phyloP scores from a whole-genome alignment of 2,113 vertebrate genomes.

The Ceyx cyanopectus region DNA sequence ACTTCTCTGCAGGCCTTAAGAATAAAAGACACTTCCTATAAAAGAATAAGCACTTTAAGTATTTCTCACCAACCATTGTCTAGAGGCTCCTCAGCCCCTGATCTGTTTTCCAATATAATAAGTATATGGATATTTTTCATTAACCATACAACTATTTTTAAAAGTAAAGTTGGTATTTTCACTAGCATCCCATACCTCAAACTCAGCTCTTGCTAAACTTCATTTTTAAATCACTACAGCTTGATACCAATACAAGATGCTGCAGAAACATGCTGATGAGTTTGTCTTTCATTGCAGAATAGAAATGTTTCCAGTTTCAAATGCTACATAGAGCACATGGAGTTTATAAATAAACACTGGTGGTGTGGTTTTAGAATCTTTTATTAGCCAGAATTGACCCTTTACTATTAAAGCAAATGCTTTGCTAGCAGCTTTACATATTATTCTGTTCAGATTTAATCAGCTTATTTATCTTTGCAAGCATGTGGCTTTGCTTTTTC shows the following conservation, averaged over 20 bases:
- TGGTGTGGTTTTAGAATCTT: background rate
- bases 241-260: background rate
- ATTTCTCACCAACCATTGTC: background rate
- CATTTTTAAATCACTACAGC: background rate
- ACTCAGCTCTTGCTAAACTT: background rate
- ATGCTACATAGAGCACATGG: background rate
- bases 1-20: background rate
- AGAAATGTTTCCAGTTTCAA: background rate
- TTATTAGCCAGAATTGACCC: slow-evolving; percentile 16
- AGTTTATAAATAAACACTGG: background rate
- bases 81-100: background rate
- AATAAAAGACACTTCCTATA: background rate
- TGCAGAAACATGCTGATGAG: background rate
- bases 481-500: background rate
- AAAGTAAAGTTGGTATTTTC: background rate
- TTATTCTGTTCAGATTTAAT: slow-evolving; percentile 37
- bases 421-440: slow-evolving; percentile 34
- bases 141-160: background rate
- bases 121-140: background rate
- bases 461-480: slow-evolving; percentile 50
- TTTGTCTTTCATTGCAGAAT: background rate
- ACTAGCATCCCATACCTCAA: background rate
- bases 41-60: background rate
- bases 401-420: background rate
- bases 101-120: background rate